A percentile compares a stretch with the other conserved stretches of the same genome.
Evolutionary conservation across 1,140 invertebrate species (phyloP).

Genomic region (Galendromus occidentalis): DNA sequence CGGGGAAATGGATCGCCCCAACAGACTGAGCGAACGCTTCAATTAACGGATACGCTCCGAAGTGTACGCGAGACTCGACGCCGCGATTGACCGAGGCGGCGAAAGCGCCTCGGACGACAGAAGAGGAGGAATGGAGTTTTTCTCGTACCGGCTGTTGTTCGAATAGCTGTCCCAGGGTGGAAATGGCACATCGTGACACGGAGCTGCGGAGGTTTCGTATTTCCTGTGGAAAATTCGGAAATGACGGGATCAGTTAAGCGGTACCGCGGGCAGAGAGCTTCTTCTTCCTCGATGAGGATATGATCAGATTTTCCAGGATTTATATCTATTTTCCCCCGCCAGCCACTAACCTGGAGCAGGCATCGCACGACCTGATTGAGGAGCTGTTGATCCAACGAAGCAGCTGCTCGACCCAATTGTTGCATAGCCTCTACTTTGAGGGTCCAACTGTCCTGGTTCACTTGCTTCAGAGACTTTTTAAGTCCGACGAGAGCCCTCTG

Average conservation of each 20-base stretch:
- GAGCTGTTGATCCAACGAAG: not conserved
- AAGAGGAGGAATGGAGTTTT: no score
- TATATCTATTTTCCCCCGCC: no score
- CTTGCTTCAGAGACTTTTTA: not conserved
- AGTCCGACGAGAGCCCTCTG: not conserved
- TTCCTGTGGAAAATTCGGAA: not conserved
- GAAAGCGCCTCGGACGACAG: no score
- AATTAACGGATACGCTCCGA: no score
- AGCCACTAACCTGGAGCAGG: constrained; percentile 5
- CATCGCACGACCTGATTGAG: not conserved
- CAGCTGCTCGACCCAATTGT: not conserved
- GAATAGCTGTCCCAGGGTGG: not conserved
- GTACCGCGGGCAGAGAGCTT: no score
- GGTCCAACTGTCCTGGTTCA: not conserved
- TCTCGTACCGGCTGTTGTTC: constrained; percentile 6
- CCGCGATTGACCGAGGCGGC: no score
- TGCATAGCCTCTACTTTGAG: not conserved
- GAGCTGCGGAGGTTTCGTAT: not conserved
- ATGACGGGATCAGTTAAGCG: no score
- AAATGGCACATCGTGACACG: not conserved
- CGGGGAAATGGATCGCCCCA: no score
- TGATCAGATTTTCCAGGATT: no score
- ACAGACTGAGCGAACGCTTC: no score
- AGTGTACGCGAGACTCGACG: no score
- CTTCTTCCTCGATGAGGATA: no score